phyloP scores from a whole-genome alignment of 2,113 vertebrate species.

The Mesitornis unicolor region DNA sequence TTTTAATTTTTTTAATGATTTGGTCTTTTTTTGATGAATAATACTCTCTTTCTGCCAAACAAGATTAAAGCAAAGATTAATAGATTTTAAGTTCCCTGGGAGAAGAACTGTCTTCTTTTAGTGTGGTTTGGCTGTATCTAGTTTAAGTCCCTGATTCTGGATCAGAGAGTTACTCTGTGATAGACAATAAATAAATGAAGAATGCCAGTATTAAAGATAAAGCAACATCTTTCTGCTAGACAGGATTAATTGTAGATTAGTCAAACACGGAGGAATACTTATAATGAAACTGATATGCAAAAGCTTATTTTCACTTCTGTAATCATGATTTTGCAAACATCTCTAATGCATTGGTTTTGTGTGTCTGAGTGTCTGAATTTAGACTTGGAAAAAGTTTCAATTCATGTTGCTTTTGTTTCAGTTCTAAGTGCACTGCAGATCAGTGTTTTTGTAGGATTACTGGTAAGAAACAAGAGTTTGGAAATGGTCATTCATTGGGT shows the following conservation, averaged over 20 bases:
- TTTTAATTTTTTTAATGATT: neutral
- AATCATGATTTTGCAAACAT: neutral
- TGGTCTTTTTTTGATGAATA: neutral
- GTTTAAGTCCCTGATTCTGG: neutral
- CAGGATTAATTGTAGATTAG: neutral
- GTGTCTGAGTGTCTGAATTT: neutral
- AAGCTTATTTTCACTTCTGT: neutral
- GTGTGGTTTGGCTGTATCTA: neutral
- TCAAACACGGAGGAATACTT: neutral
- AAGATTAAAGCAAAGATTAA: neutral
- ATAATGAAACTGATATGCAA: neutral
- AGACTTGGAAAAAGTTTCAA: neutral
- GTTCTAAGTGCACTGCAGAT: neutral
- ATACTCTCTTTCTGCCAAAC: accelerated
- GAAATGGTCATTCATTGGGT: neutral
- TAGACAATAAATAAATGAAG: neutral
- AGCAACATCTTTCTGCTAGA: neutral
- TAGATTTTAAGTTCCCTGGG: neutral
- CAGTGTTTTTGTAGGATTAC: neutral
- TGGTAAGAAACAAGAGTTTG: neutral
- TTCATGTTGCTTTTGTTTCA: neutral
- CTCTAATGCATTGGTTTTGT: neutral
- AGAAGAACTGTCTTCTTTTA: neutral
- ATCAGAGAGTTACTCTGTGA: neutral
- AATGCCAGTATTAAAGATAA: neutral